phyloP scores from a whole-genome alignment of 2,113 vertebrate genomes.

The Cynocephalus volans region DNA sequence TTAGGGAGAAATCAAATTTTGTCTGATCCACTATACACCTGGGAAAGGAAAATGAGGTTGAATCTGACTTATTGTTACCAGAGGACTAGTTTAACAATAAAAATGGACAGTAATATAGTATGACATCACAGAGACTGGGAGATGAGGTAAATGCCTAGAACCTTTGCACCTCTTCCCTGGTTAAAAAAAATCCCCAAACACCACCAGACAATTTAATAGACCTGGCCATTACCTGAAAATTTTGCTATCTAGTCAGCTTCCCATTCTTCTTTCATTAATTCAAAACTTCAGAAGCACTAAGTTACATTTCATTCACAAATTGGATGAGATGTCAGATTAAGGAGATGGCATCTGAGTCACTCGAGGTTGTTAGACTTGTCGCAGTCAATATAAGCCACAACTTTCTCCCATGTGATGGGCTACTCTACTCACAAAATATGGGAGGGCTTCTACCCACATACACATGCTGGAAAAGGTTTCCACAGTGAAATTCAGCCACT shows the following conservation, averaged over 20 bases:
- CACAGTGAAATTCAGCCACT: background rate
- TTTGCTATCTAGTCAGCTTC: conserved; percentile 53
- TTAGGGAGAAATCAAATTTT: background rate
- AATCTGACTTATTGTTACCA: background rate
- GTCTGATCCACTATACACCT: background rate
- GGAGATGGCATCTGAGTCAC: conserved; percentile 78
- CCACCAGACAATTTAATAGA: background rate
- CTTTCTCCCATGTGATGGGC: conserved; percentile 8
- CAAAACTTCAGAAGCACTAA: conserved; percentile 80
- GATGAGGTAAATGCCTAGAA: background rate
- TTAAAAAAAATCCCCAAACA: background rate
- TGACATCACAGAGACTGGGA: background rate
- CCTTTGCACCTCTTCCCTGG: background rate
- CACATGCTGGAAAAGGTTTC: background rate
- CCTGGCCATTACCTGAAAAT: conserved; percentile 17
- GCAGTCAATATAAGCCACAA: conserved; percentile 78
- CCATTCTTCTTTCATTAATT: conserved; percentile 72
- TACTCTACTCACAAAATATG: conserved; percentile 31
- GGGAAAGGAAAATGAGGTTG: background rate
- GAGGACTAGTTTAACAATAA: background rate
- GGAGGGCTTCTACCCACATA: background rate
- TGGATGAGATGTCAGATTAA: conserved; percentile 84
- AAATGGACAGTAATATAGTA: background rate
- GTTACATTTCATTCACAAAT: conserved; percentile 84
- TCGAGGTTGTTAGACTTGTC: conserved; percentile 78